phyloP scores from a whole-genome alignment of 1,140 invertebrate species.

The Paracyclopina nana region DNA sequence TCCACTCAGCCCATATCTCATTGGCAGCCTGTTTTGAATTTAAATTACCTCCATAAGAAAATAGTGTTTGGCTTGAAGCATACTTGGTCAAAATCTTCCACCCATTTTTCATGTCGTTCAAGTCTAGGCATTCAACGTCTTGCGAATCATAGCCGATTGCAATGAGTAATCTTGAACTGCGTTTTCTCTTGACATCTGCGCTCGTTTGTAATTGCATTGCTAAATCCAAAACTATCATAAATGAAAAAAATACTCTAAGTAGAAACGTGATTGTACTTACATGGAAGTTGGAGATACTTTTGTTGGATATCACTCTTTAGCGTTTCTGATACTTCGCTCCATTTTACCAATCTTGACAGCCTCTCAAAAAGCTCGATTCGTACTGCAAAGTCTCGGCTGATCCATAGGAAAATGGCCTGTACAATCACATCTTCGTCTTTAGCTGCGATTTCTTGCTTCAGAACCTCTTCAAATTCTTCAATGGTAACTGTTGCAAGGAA shows the following conservation, averaged over 20 bases:
- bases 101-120: neutral
- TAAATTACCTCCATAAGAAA: conserved; percentile 7
- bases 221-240: neutral
- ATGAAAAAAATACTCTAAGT: no score
- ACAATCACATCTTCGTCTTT: neutral
- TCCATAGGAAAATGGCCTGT: neutral
- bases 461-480: neutral
- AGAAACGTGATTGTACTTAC: no score
- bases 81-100: conserved; percentile 3
- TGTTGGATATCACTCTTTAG: neutral
- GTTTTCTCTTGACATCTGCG: neutral
- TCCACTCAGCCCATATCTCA: conserved; percentile 8
- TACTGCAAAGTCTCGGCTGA: no score
- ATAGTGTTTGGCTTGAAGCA: no score
- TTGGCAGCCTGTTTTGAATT: no score
- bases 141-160: conserved; percentile 1
- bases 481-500: neutral
- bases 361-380: no score
- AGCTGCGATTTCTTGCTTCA: neutral
- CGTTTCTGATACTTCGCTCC: no score
- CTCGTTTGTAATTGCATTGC: neutral
- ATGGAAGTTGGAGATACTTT: neutral
- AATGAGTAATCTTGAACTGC: neutral
- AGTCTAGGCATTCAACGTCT: conserved; percentile 6
- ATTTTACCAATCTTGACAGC: no score